Conservation (phyloP, 2,888 invertebrate species). For the Drosophila anceps region DNA sequence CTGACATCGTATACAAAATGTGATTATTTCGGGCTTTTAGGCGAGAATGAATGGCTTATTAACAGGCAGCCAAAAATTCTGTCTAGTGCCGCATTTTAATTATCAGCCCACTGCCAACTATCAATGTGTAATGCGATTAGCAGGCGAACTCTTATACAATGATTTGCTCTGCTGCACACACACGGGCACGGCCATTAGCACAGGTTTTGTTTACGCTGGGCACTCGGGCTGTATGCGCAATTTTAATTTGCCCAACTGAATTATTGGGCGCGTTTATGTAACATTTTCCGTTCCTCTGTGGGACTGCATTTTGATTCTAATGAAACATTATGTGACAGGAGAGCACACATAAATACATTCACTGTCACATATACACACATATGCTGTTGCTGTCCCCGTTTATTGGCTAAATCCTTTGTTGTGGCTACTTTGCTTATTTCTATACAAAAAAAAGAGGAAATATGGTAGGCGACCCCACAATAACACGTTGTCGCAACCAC, state of each 20-base stretch:
- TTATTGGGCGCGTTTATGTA: constrained; percentile 72
- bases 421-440: constrained; percentile 54
- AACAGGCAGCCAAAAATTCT: constrained; percentile 29
- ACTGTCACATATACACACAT: constrained; percentile 5
- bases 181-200: constrained; percentile 6
- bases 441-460: constrained; percentile 6
- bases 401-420: constrained; percentile 75
- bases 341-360: constrained; percentile 21
- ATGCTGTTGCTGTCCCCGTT: constrained; percentile 22
- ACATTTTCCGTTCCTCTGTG: constrained; percentile 47
- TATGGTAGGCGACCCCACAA: constrained; percentile 30
- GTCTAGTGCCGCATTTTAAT: constrained; percentile 61
- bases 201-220: constrained; percentile 31
- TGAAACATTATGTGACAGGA: constrained; percentile 75
- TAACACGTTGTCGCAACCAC: background rate
- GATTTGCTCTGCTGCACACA: background rate
- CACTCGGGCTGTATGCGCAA: constrained; percentile 54
- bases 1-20: constrained; percentile 44
- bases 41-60: constrained; percentile 33
- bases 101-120: constrained; percentile 62
- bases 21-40: constrained; percentile 60
- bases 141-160: constrained; percentile 27
- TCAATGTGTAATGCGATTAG: constrained; percentile 75
- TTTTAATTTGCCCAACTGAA: constrained; percentile 71
- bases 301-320: constrained; percentile 63